Conservation (phyloP, 2,888 invertebrate species). For the Cheilosia scutellata region DNA sequence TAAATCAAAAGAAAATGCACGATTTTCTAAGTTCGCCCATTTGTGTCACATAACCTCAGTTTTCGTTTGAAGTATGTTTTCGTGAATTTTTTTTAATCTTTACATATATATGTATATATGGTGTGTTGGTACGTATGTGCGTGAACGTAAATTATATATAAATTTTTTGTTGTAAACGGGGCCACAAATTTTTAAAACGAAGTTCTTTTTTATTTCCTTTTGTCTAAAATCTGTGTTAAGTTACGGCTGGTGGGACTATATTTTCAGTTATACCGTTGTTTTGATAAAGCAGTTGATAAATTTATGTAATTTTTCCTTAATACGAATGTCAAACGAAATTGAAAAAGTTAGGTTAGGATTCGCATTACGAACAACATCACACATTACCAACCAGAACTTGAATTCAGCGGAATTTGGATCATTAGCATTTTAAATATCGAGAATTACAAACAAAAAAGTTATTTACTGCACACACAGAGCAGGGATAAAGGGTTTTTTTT, state of each 20-base stretch:
- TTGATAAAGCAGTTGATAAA: constrained; percentile 13
- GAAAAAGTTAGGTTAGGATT: constrained; percentile 68
- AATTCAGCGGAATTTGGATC: constrained; percentile 5
- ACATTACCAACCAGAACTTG: constrained; percentile 1
- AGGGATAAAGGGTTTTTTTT: neutral
- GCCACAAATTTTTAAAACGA: constrained; percentile 45
- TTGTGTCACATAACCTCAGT: constrained; percentile 70
- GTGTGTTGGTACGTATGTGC: constrained; percentile 49
- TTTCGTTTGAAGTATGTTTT: constrained; percentile 72
- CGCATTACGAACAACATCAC: constrained; percentile 24
- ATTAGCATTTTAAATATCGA: neutral
- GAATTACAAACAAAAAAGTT: neutral
- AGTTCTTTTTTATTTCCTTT: constrained; percentile 3
- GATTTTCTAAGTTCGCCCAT: constrained; percentile 57
- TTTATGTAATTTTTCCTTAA: constrained; percentile 70
- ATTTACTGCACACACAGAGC: neutral
- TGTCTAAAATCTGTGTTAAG: neutral
- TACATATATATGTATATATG: constrained; percentile 25
- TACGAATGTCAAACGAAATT: constrained; percentile 23
- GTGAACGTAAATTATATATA: constrained; percentile 33
- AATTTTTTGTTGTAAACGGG: constrained; percentile 53
- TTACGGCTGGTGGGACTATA: neutral
- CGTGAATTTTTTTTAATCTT: constrained; percentile 60
- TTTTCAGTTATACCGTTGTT: constrained; percentile 8
- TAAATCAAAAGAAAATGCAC: constrained; percentile 22